Percentiles rank a stretch among this genome's conserved stretches.
Evolutionary conservation across 2,797 vertebrate species (phyloP).

Genomic region (Anableps anableps): DNA sequence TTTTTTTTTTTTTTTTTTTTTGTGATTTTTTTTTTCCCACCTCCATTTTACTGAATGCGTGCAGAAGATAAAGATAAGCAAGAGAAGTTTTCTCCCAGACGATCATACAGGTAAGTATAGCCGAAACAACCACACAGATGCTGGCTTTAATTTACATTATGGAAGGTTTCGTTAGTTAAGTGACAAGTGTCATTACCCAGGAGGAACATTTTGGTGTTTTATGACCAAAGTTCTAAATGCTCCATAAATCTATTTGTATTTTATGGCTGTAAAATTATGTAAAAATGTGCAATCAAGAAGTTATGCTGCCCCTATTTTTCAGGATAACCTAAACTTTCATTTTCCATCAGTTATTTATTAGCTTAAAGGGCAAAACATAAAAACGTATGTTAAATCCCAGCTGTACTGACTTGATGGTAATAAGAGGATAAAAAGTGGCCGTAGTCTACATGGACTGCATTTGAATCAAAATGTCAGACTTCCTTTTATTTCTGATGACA

Average conservation of each 20-base stretch:
- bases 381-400: not conserved
- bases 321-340: not conserved
- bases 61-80: too few relatives aligned
- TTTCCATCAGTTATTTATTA: not conserved
- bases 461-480: not conserved
- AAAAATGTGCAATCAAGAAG: not conserved
- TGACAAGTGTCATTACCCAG: not conserved
- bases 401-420: not conserved
- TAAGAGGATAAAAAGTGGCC: not conserved
- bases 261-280: not conserved
- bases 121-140: too few relatives aligned
- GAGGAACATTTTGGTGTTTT: not conserved
- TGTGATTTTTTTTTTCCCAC: too few relatives aligned
- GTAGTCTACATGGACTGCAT: not conserved
- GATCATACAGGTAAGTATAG: too few relatives aligned
- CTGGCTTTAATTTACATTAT: too few relatives aligned
- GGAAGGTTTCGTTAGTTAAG: too few relatives aligned
- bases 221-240: not conserved
- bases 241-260: too few relatives aligned
- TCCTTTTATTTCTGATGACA: not conserved
- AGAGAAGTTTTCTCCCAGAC: too few relatives aligned
- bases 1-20: too few relatives aligned
- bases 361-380: not conserved
- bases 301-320: not conserved
- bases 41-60: too few relatives aligned